Evolutionary conservation across 2,113 vertebrate species (phyloP), one percentile per base, ranked within the genome.

Genomic region (Chloropsis cyanopogon): DNA sequence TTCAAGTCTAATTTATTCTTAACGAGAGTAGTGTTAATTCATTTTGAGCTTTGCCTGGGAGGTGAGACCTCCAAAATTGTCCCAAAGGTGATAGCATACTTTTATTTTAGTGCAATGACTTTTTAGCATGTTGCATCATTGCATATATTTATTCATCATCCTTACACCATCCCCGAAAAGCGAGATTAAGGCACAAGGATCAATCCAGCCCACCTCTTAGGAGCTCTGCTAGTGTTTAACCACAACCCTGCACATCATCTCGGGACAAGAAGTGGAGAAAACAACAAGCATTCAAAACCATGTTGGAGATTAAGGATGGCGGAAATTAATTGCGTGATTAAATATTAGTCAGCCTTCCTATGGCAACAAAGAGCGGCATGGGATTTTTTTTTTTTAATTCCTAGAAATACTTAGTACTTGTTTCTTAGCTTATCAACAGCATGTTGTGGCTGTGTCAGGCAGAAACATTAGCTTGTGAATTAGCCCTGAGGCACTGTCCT

Each of bases 341-440:
- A 84, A 87, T 44, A 26, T 72, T 65, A 46, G 84, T 29, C 14
- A 22, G 47, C 56, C 88, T 78, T 83, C 69, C 80, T 64, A 33
- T 20, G 86, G 64, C 71, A 75, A 92, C 69, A 78, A 78, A 66
- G 88, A 83, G 86, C 54, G 22, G 53, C 85, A 42, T 42, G 65
- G 66, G 73, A 59, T 61, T 65, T 92, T 76, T 44, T 69, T 77
- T 70, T 83, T 90, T 70, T 47, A 93, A 96, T 97, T 86, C 82
- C 82, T 94, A 90, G 93, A 94, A 94, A 94, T 95, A 96, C 85
- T 96, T 90, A 23, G 68, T 82, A 49, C 94, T 95, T 95, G 86
- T 95, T 95, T 92, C 82, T 72, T 90, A 94, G 87, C 95, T 96
- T 95, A 95, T 95, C 94, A 96, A 93, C 94, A 96, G 82, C 94